Conservation (phyloP, 2,888 invertebrate genomes). For the Oxytorus armatus region DNA sequence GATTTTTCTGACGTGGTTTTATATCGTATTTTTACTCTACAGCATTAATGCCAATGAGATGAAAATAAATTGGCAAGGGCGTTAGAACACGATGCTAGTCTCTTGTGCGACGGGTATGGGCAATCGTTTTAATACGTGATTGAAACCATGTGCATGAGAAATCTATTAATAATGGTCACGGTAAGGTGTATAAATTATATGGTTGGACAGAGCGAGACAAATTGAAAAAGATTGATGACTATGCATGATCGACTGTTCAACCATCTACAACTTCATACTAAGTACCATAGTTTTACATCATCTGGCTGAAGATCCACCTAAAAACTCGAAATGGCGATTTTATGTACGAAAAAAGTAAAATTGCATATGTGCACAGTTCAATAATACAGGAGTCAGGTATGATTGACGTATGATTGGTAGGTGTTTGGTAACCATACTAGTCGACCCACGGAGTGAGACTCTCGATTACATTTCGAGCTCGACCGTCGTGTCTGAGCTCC, state of each 20-base stretch:
- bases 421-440: too few species aligned
- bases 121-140: not conserved
- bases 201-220: not conserved
- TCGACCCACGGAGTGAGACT: too few species aligned
- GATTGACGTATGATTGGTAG: too few species aligned
- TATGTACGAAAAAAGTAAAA: too few species aligned
- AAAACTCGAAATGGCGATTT: too few species aligned
- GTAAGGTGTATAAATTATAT: not conserved
- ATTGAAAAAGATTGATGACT: not conserved
- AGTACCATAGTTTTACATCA: not conserved
- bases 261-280: not conserved
- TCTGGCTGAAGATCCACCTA: not conserved
- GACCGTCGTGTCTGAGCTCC: too few species aligned
- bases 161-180: not conserved
- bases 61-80: not conserved
- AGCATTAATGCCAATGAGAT: slow-evolving; percentile 18
- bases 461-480: too few species aligned
- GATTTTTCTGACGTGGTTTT: not conserved
- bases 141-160: not conserved
- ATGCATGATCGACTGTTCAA: not conserved
- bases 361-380: too few species aligned
- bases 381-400: too few species aligned
- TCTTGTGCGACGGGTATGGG: not conserved
- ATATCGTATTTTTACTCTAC: not conserved
- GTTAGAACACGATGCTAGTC: not conserved